phyloP scores from a whole-genome alignment of 2,888 invertebrate genomes.

The Drosophila sordidula region DNA sequence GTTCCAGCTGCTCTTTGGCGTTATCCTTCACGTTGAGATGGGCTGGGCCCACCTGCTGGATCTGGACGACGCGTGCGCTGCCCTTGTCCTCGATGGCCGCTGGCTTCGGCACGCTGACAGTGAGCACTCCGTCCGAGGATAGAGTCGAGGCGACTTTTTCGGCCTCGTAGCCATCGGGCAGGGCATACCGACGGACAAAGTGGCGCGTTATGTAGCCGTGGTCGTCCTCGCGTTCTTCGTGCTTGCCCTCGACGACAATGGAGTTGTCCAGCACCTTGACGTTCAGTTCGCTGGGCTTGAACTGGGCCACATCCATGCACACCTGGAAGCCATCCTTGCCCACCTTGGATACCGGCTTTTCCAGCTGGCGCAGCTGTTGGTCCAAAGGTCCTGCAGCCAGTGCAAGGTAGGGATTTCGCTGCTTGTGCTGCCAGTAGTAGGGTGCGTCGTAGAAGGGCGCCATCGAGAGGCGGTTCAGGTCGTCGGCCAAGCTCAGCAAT shows the following conservation, averaged over 20 bases:
- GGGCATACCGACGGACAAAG: conserved; percentile 89
- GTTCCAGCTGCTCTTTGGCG: conserved; percentile 47
- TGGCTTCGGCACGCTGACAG: conserved; percentile 89
- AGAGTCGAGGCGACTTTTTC: conserved; percentile 90
- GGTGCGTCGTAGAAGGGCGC: conserved; percentile 61
- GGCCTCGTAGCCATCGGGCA: conserved; percentile 90
- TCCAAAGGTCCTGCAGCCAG: conserved; percentile 51
- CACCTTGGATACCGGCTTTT: conserved; percentile 66
- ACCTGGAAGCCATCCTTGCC: conserved; percentile 90
- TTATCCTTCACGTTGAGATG: conserved; percentile 81
- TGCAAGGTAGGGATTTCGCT: conserved; percentile 50
- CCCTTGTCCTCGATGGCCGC: conserved; percentile 75
- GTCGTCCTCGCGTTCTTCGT: conserved; percentile 90
- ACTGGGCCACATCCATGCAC: conserved; percentile 89
- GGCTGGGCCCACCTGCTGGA: conserved; percentile 88
- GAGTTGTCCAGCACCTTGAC: conserved; percentile 89
- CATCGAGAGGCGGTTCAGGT: conserved; percentile 66
- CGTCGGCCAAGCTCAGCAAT: conserved; percentile 69
- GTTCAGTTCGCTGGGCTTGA: conserved; percentile 89
- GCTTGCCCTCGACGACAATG: conserved; percentile 89
- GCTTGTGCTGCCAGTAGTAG: conserved; percentile 50
- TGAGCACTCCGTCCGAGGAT: conserved; percentile 93
- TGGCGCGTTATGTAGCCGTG: conserved; percentile 92
- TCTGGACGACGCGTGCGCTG: conserved; percentile 87
- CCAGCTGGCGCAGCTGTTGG: conserved; percentile 61